Evolutionary conservation across 2,113 vertebrate species (phyloP), one percentile per base, ranked within the genome.

Genomic region (Cephalopterus ornatus): DNA sequence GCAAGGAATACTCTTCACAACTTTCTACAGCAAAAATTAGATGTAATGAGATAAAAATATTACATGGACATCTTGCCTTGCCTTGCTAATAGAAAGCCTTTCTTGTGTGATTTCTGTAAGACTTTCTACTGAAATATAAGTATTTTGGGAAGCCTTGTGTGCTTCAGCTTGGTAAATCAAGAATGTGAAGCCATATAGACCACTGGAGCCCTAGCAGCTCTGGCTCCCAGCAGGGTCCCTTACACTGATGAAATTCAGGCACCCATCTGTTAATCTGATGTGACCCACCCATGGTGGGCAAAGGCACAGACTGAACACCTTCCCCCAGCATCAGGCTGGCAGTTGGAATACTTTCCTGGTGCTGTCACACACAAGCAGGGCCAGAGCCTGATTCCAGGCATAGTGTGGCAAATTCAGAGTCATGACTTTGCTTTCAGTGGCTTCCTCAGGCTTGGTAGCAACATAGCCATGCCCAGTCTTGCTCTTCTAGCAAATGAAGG

Each of bases 221-320:
- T 19, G 14, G 47, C 11, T 59, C 42, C 27, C 26, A 50, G 15
- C 32, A 74, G 27, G 21, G 26, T 2, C 41, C 41, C 1, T 0
- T 15, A 62, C 2, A 2, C 50, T 74, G 35, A 24, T 13, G 14
- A 59, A 86, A 53, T 37, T 91, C 44, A 42, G 49, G 21, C 30
- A 47, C 6, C 27, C 3, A 0, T 35, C 46, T 76, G n/a, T 21
- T 58, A 37, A 3, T 0, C 8, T 74, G 41, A 50, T 1, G 1
- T 55, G 75, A 70, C 23, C 39, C 35, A 68, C 14, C 37, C 4
- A 0, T 5, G 35, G 42, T 53, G 33, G 58, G 24, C 28, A 78
- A 61, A 85, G 76, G n/a, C 42, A 85, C 14, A 73, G 72, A 50
- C 28, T 61, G 58, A 85, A 66, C 1, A 2, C 24, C 18, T 52